Evolutionary conservation across 2,888 invertebrate genomes (phyloP).

Genomic region (Tinea pellionella): DNA sequence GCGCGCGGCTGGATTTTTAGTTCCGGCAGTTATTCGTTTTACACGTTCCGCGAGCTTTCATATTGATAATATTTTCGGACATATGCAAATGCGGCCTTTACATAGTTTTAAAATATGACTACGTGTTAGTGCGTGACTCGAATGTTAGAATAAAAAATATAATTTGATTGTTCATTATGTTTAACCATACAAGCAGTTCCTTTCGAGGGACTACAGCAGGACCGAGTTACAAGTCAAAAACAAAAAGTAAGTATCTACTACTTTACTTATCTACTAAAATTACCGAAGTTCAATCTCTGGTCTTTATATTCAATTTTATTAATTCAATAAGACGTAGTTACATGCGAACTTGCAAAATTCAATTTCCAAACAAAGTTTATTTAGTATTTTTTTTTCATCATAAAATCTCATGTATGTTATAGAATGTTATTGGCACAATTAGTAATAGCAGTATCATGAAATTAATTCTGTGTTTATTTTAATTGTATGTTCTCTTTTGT

Average conservation of each 20-base stretch:
- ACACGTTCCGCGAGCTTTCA: slow-evolving; percentile 33
- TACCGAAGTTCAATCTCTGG: too few relatives aligned
- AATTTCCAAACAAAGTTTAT: too few relatives aligned
- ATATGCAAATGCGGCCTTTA: slow-evolving; percentile 2
- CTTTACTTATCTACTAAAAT: too few relatives aligned
- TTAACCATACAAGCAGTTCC: slow-evolving; percentile 44
- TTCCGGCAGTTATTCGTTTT: slow-evolving; percentile 39
- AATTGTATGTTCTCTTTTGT: background rate
- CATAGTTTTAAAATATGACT: slow-evolving; percentile 2
- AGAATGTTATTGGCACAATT: too few relatives aligned
- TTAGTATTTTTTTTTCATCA: too few relatives aligned
- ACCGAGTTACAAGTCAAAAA: slow-evolving; percentile 24
- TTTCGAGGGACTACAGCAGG: slow-evolving; percentile 25
- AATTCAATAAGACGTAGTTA: too few relatives aligned
- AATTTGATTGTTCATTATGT: slow-evolving; percentile 28
- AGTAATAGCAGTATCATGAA: too few relatives aligned
- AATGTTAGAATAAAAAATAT: background rate
- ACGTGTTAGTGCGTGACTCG: background rate
- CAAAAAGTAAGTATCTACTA: slow-evolving; percentile 22
- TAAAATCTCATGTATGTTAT: too few relatives aligned
- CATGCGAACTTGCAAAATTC: too few relatives aligned
- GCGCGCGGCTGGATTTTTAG: slow-evolving; percentile 36
- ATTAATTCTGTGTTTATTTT: background rate
- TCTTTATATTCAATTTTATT: too few relatives aligned
- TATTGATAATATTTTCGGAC: slow-evolving; percentile 20